phyloP scores from a whole-genome alignment of 2,888 invertebrate genomes.

The Ectobius pallidus region DNA sequence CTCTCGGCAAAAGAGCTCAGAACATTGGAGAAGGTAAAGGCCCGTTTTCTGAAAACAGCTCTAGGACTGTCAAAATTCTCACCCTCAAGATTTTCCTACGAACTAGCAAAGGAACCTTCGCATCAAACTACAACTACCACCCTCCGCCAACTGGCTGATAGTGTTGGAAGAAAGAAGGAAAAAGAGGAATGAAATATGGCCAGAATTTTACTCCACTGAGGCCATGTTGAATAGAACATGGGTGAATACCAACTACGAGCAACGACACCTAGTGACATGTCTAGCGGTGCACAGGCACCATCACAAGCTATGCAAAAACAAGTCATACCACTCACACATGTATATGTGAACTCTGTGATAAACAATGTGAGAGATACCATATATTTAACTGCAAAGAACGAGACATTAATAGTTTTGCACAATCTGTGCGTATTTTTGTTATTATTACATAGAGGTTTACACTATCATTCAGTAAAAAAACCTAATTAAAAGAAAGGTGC shows the following conservation, averaged over 20 bases:
- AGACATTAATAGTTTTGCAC: background rate
- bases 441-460: conserved; percentile 49
- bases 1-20: background rate
- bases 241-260: background rate
- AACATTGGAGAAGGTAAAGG: background rate
- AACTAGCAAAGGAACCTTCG: background rate
- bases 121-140: background rate
- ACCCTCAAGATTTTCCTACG: background rate
- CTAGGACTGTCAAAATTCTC: background rate
- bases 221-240: background rate
- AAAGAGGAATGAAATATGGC: background rate
- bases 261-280: too few species aligned
- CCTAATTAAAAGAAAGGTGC: too few species aligned
- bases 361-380: too few species aligned
- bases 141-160: background rate
- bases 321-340: background rate
- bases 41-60: background rate
- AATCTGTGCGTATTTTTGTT: background rate
- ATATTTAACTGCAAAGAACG: background rate
- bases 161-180: background rate
- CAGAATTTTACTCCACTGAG: too few species aligned
- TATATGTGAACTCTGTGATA: background rate
- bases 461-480: too few species aligned
- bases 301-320: background rate
- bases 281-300: too few species aligned